A percentile compares a stretch with the other conserved stretches of the same genome.
These are phyloP conservation scores for Diplodus sargus DNA, from an alignment of 2,797 vertebrate species.

Conservation along the genomic window DNA sequence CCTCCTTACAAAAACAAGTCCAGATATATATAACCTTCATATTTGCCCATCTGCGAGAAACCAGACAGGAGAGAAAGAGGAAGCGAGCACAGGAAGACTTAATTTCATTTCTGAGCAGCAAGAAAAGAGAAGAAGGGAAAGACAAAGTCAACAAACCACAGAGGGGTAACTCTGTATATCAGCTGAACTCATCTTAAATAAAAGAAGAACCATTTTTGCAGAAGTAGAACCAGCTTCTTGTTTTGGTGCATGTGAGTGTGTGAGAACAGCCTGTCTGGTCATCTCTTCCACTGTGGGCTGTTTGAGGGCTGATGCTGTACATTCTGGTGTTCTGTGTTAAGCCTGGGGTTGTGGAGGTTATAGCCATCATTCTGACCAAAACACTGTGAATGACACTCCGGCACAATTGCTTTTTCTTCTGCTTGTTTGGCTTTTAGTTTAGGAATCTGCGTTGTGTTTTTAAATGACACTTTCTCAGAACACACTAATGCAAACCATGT, in stretches of 20 bases:
- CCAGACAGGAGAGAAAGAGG: neutral
- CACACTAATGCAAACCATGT: neutral
- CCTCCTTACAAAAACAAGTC: neutral
- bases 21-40: too few species aligned
- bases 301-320: neutral
- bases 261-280: neutral
- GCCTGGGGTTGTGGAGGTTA: neutral
- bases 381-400: neutral
- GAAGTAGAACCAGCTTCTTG: constrained; percentile 10
- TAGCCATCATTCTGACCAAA: neutral
- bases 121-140: neutral
- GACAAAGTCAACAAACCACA: neutral
- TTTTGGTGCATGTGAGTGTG: neutral
- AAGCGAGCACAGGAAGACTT: neutral
- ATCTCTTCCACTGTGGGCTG: neutral
- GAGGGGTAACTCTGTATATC: neutral
- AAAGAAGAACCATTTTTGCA: constrained; percentile 18
- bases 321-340: neutral
- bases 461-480: neutral
- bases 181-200: neutral
- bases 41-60: neutral
- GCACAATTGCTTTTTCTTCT: neutral
- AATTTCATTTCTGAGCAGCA: neutral
- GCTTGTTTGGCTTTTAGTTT: neutral
- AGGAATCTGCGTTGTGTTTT: neutral